These are phyloP conservation scores for Drosophila rufa DNA, from an alignment of 1,140 invertebrate genomes.

Conservation along the genomic window DNA sequence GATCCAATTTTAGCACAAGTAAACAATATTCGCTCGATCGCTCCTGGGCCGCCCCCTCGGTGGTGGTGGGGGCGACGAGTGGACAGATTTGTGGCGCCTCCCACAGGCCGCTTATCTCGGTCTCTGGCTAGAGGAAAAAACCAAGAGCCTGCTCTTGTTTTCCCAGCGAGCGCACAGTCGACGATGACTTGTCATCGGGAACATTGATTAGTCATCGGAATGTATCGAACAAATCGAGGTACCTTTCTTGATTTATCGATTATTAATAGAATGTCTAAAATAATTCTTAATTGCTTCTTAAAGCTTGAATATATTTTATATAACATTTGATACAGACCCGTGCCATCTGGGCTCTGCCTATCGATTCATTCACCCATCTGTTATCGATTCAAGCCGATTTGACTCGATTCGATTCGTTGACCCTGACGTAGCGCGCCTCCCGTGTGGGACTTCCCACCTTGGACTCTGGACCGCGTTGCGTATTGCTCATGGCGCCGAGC, in stretches of 20 bases:
- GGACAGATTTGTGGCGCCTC: slow-evolving; percentile 34
- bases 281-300: no score
- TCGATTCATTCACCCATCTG: slow-evolving; percentile 19
- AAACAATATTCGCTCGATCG: slow-evolving; percentile 75
- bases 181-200: slow-evolving; percentile 1
- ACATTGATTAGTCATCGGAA: background rate
- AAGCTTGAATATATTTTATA: no score
- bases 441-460: slow-evolving; percentile 47
- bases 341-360: background rate
- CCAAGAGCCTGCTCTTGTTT: slow-evolving; percentile 20
- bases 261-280: no score
- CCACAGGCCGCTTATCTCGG: slow-evolving; percentile 39
- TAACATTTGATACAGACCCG: no score
- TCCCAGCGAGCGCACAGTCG: background rate
- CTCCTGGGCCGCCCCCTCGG: slow-evolving; percentile 20
- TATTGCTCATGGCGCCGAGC: slow-evolving; percentile 33
- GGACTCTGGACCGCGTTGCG: slow-evolving; percentile 46
- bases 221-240: slow-evolving; percentile 12
- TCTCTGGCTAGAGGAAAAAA: slow-evolving; percentile 45
- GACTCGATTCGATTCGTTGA: slow-evolving; percentile 27
- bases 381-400: slow-evolving; percentile 8
- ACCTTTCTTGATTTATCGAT: background rate
- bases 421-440: slow-evolving; percentile 38
- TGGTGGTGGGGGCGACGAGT: background rate
- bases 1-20: slow-evolving; percentile 83